Evolutionary conservation across 2,113 vertebrate species (phyloP), one percentile per base, ranked within the genome.

Genomic region (Eleginops maclovinus): DNA sequence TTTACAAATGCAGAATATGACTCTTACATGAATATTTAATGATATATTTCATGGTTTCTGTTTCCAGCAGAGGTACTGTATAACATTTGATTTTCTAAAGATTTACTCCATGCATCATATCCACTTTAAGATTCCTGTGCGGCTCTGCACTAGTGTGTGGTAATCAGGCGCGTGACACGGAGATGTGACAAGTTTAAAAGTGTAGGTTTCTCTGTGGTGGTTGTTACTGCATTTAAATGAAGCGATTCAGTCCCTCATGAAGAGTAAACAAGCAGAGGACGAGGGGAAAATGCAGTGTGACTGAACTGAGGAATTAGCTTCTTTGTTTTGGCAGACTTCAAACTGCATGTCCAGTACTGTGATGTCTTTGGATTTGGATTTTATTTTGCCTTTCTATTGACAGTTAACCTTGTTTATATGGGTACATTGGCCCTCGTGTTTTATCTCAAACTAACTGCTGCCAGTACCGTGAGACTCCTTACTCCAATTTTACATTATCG

Each of bases 191-290:
- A 74, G 80, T 77, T 60, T 77, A 31, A 87, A 70, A 72, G 66
- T 68, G 56, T 41, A 55, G 75, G 74, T 80, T 87, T 91, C 73
- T 72, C 22, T 21, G 56, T 51, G 41, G 77, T 79, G 71, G 82
- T 76, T 66, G 73, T 49, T 81, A 62, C 53, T 85, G 83, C 71
- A 87, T 91, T 64, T 84, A 60, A 91, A 92, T 89, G 73, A 89
- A 67, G 65, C 26, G 36, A 73, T 81, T 43, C 40, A 49, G 59
- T 68, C 46, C 19, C 26, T 61, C 17, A 4, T 66, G 19, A 31
- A 8, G 47, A 55, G 47, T 64, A 68, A 82, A 85, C 50, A 73
- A 71, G 43, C 3, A 28, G 50, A 58, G 16, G 6, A 26, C 10
- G 43, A 26, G 70, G 28, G 24, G 31, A 68, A 28, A 69, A n/a